These are phyloP conservation scores for Oreochromis aureus DNA, from an alignment of 2,113 vertebrate genomes.

Conservation along the genomic window DNA sequence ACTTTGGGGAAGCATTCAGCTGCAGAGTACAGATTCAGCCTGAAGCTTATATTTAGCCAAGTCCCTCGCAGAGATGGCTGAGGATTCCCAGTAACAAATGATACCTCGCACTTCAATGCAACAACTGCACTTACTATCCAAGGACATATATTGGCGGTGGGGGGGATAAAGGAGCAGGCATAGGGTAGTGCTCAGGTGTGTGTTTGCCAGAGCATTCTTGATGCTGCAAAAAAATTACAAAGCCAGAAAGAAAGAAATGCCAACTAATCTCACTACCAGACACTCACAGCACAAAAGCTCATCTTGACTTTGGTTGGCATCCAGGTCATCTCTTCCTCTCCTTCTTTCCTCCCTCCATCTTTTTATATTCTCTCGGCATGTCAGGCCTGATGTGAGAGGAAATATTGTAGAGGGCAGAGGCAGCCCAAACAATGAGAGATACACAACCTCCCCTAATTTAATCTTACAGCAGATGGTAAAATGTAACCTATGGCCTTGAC, in stretches of 20 bases:
- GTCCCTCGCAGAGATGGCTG: not conserved
- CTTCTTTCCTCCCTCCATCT: not conserved
- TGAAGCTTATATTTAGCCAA: not conserved
- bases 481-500: slow-evolving; percentile 69
- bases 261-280: slow-evolving; percentile 26
- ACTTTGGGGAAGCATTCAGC: slow-evolving; percentile 10
- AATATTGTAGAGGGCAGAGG: slow-evolving; percentile 43
- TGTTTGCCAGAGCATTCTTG: not conserved
- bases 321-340: slow-evolving; percentile 28
- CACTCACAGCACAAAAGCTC: slow-evolving; percentile 22
- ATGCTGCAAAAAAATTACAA: not conserved
- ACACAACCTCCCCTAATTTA: slow-evolving; percentile 62
- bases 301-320: slow-evolving; percentile 34
- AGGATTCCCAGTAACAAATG: not conserved
- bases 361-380: slow-evolving; percentile 2
- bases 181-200: not conserved
- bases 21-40: not conserved
- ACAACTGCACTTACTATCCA: not conserved
- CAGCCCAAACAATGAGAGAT: slow-evolving; percentile 62
- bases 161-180: not conserved
- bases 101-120: not conserved
- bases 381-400: slow-evolving; percentile 33
- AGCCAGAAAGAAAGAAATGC: slow-evolving; percentile 11
- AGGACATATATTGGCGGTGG: not conserved
- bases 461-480: slow-evolving; percentile 71